phyloP scores from a whole-genome alignment of 1,140 invertebrate species.

The Homalodisca vitripennis region DNA sequence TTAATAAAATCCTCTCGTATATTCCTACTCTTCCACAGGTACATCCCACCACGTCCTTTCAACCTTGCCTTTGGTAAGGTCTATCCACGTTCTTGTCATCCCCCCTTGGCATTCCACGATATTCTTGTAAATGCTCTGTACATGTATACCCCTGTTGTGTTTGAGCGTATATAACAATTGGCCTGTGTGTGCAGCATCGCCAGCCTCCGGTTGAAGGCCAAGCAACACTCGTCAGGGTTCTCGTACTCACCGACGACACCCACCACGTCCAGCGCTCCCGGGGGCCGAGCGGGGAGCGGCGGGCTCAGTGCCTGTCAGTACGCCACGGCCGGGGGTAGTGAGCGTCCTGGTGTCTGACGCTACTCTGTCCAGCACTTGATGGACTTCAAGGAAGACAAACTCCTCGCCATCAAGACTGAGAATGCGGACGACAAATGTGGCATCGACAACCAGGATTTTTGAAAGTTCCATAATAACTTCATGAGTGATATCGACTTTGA shows the following conservation, averaged over 20 bases:
- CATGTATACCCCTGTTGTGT: too few relatives aligned
- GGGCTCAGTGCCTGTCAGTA: conserved; percentile 89
- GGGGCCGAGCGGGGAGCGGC: conserved; percentile 61
- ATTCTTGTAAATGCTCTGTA: too few relatives aligned
- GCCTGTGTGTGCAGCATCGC: conserved; percentile 86
- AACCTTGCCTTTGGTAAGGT: too few relatives aligned
- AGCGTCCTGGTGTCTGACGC: conserved; percentile 37
- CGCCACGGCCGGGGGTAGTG: conserved; percentile 49
- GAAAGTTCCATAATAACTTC: conserved; percentile 18
- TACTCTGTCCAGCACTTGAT: conserved; percentile 39
- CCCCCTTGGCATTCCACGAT: too few relatives aligned
- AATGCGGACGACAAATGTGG: conserved; percentile 25
- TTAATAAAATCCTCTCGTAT: too few relatives aligned
- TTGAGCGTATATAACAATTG: too few relatives aligned
- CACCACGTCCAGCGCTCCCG: conserved; percentile 42
- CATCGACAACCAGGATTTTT: conserved; percentile 26
- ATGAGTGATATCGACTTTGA: conserved; percentile 21
- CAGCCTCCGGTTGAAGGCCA: conserved; percentile 82
- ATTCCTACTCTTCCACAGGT: too few relatives aligned
- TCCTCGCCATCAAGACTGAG: conserved; percentile 18
- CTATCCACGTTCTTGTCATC: too few relatives aligned
- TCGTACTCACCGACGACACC: conserved; percentile 50
- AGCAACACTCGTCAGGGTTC: conserved; percentile 70
- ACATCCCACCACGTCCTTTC: too few relatives aligned
- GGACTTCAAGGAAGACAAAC: conserved; percentile 36